These are phyloP conservation scores for Rhinoptilus africanus DNA, from an alignment of 2,113 vertebrate genomes.

Conservation along the genomic window DNA sequence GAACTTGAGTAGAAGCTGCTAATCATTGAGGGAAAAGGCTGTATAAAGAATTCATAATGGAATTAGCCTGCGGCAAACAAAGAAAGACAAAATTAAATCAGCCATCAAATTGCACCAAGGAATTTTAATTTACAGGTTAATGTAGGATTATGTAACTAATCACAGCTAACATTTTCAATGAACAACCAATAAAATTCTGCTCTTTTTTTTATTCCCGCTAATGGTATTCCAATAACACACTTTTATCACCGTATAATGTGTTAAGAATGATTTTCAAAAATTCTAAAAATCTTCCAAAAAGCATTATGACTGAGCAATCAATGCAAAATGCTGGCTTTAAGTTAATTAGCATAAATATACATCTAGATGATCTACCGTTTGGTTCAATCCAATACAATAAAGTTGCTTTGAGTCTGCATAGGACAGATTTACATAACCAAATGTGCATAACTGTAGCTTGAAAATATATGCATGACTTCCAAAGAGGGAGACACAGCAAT, in stretches of 20 bases:
- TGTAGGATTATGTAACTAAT: conserved; percentile 99
- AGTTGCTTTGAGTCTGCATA: conserved; percentile 71
- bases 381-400: conserved; percentile 64
- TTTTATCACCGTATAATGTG: conserved; percentile 75
- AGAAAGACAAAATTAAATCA: conserved; percentile 99
- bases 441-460: conserved; percentile 72
- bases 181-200: conserved; percentile 85
- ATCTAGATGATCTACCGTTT: conserved; percentile 65
- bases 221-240: conserved; percentile 79
- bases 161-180: conserved; percentile 93
- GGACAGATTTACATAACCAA: conserved; percentile 77
- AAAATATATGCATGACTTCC: conserved; percentile 75
- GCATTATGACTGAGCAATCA: conserved; percentile 54
- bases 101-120: conserved; percentile 99
- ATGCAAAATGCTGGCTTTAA: conserved; percentile 70
- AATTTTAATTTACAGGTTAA: conserved; percentile 99
- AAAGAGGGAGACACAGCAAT: conserved; percentile 62
- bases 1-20: conserved; percentile 97
- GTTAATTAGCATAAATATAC: conserved; percentile 75
- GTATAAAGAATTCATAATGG: conserved; percentile 99
- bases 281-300: conserved; percentile 68
- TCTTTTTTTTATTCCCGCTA: conserved; percentile 77
- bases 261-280: conserved; percentile 74
- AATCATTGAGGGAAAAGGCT: conserved; percentile 99
- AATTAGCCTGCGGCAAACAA: conserved; percentile 97